phyloP scores from a whole-genome alignment of 2,888 invertebrate genomes.

The Morpho deidamia region DNA sequence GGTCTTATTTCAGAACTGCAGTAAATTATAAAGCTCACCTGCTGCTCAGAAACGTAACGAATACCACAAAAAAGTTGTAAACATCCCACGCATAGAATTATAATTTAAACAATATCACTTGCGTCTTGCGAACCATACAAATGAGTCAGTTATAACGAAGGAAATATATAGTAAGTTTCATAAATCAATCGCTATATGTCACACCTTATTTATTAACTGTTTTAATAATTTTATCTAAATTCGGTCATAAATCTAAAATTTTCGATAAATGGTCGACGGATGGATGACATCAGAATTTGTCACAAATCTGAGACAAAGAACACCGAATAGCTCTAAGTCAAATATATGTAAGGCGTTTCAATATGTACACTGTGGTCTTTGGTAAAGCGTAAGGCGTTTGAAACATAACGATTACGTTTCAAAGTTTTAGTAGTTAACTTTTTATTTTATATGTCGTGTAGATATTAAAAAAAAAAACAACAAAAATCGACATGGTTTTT shows the following conservation, averaged over 20 bases:
- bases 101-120: slow-evolving; percentile 27
- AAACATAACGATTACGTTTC: no score
- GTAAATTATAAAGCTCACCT: slow-evolving; percentile 13
- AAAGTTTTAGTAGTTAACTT: no score
- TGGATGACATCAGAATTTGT: slow-evolving; percentile 33
- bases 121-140: background rate
- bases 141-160: background rate
- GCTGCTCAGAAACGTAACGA: slow-evolving; percentile 15
- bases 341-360: no score
- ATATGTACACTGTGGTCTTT: no score
- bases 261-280: slow-evolving; percentile 30
- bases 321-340: no score
- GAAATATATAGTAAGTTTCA: background rate
- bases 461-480: no score
- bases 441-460: no score
- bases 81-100: slow-evolving; percentile 66
- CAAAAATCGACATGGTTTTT: no score
- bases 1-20: background rate
- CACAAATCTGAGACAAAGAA: slow-evolving; percentile 13
- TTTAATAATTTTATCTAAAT: slow-evolving; percentile 12
- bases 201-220: background rate
- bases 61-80: slow-evolving; percentile 36
- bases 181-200: background rate
- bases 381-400: no score
- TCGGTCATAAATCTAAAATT: slow-evolving; percentile 23